phyloP scores from a whole-genome alignment of 2,888 invertebrate species.

The Agrochola lychnidis region DNA sequence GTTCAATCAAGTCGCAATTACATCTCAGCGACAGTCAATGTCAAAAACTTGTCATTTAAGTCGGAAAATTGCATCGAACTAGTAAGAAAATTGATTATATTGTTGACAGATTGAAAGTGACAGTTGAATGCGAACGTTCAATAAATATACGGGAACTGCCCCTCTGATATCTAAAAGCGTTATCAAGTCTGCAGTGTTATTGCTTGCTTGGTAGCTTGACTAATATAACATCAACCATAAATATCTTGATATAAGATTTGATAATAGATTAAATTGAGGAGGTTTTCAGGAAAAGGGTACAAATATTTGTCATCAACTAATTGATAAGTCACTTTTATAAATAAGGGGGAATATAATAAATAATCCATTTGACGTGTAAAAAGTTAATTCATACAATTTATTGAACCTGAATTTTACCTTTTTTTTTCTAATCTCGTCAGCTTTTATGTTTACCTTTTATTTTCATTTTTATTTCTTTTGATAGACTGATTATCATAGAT shows the following conservation, averaged over 20 bases:
- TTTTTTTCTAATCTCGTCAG: slow-evolving; percentile 3
- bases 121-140: neutral
- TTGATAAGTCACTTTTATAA: neutral
- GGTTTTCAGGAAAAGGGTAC: neutral
- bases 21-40: neutral
- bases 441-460: slow-evolving; percentile 22
- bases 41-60: neutral
- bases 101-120: neutral
- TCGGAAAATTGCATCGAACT: neutral
- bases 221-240: neutral
- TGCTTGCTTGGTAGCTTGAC: neutral
- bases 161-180: neutral
- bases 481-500: slow-evolving; percentile 67
- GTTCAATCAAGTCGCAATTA: neutral
- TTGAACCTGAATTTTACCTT: neutral
- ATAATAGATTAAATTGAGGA: neutral
- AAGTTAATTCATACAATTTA: neutral
- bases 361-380: slow-evolving; percentile 6
- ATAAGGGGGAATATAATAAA: neutral
- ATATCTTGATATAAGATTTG: neutral
- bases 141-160: neutral
- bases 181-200: too few relatives aligned
- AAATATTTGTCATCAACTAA: neutral
- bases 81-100: neutral
- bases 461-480: slow-evolving; percentile 35